Conservation (phyloP, 2,113 vertebrate genomes). For the Burhinus bistriatus region DNA sequence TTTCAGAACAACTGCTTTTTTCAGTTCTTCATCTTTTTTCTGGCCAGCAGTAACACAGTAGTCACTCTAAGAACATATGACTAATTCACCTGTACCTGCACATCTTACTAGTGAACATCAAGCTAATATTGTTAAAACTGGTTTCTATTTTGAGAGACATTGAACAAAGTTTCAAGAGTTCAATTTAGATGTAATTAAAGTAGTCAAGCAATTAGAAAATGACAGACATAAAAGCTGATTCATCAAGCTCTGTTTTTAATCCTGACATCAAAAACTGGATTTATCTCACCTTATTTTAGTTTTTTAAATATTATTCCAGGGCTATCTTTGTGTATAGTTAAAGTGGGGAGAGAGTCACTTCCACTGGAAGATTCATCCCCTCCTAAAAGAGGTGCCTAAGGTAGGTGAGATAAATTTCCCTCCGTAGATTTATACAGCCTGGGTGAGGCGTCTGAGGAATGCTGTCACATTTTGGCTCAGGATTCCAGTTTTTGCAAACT, state of each 20-base stretch:
- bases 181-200: not conserved
- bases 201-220: not conserved
- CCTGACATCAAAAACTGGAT: not conserved
- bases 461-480: not conserved
- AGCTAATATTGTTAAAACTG: not conserved
- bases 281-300: not conserved
- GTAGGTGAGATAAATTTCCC: not conserved
- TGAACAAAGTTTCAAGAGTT: not conserved
- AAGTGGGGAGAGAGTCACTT: not conserved
- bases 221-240: not conserved
- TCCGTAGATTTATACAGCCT: not conserved
- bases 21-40: not conserved
- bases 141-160: not conserved
- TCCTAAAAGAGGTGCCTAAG: not conserved
- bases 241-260: not conserved
- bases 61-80: not conserved
- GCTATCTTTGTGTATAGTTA: not conserved
- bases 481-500: not conserved
- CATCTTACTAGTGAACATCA: not conserved
- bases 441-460: not conserved
- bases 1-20: slow-evolving; percentile 7
- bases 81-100: not conserved
- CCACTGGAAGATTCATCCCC: not conserved
- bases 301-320: not conserved
- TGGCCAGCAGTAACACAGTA: not conserved